phyloP scores from a whole-genome alignment of 2,113 vertebrate genomes.

The Neoarius graeffei region DNA sequence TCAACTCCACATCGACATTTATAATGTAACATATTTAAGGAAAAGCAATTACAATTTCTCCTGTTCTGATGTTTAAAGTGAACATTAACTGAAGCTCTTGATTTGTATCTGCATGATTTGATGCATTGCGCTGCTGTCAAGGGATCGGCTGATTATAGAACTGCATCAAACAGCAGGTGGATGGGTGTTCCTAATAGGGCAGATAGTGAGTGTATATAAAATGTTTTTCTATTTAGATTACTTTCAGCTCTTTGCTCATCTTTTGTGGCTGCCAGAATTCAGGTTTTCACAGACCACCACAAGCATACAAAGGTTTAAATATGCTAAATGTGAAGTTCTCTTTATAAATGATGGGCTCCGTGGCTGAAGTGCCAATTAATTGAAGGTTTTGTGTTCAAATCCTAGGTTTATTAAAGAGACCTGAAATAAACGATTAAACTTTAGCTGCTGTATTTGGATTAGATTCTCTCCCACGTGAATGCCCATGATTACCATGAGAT shows the following conservation, averaged over 20 bases:
- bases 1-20: not conserved
- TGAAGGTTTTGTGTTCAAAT: not conserved
- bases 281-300: not conserved
- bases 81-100: no score
- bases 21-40: not conserved
- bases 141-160: no score
- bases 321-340: not conserved
- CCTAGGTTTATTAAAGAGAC: not conserved
- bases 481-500: not conserved
- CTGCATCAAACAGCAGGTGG: no score
- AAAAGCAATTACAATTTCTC: not conserved
- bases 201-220: no score
- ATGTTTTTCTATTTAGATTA: not conserved
- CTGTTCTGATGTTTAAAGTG: no score
- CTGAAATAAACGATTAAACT: not conserved
- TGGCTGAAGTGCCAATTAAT: not conserved
- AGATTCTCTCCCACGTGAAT: not conserved
- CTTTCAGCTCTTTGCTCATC: not conserved
- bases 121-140: no score
- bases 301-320: not conserved
- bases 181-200: no score
- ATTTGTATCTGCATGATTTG: no score
- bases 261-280: not conserved
- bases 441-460: conserved; percentile 8
- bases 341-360: not conserved